Conservation (phyloP, 1,140 invertebrate species). For the Carcinoscorpius rotundicauda region DNA sequence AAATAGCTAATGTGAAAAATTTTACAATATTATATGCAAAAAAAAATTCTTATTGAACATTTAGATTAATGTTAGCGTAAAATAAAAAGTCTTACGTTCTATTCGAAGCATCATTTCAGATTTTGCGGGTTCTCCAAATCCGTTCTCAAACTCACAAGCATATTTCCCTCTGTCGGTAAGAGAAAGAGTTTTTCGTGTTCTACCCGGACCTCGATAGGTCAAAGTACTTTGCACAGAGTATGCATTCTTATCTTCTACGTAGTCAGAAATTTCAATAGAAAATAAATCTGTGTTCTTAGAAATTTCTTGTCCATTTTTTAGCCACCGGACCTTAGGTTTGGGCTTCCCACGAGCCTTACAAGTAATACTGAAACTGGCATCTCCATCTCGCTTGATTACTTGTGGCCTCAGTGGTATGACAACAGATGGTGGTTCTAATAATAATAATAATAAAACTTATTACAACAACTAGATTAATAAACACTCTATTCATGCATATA, state of each 20-base stretch:
- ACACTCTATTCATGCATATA: too few relatives aligned
- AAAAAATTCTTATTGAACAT: too few relatives aligned
- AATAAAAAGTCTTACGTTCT: slow-evolving; percentile 53
- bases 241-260: slow-evolving; percentile 52
- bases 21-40: too few relatives aligned
- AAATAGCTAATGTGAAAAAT: too few relatives aligned
- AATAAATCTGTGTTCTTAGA: slow-evolving; percentile 40
- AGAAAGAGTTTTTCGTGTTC: slow-evolving; percentile 32
- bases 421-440: slow-evolving; percentile 61
- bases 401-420: slow-evolving; percentile 61
- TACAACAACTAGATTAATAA: too few relatives aligned
- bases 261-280: slow-evolving; percentile 34
- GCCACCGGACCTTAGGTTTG: slow-evolving; percentile 64
- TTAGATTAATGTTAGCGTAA: too few relatives aligned
- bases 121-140: slow-evolving; percentile 68
- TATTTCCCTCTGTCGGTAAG: slow-evolving; percentile 74
- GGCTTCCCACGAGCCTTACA: slow-evolving; percentile 80
- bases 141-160: slow-evolving; percentile 76
- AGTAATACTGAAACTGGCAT: slow-evolving; percentile 60
- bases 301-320: slow-evolving; percentile 67
- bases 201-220: slow-evolving; percentile 58
- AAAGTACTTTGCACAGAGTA: slow-evolving; percentile 71
- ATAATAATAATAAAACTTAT: too few relatives aligned
- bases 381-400: slow-evolving; percentile 48
- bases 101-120: slow-evolving; percentile 61